Conservation (phyloP, 2,113 vertebrate species). For the Callaeas wilsoni region DNA sequence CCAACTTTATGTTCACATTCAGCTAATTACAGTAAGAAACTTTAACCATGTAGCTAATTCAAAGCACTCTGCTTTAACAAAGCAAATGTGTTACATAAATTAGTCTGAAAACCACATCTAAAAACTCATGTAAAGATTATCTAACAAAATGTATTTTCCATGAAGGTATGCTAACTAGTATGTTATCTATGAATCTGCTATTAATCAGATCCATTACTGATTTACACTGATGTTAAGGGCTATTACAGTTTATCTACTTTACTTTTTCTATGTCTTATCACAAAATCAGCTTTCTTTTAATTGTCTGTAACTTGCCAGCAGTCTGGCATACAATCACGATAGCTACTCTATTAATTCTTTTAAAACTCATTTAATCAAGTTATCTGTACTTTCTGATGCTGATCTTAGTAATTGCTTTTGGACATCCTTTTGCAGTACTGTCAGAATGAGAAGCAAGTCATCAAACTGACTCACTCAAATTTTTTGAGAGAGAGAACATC, state of each 20-base stretch:
- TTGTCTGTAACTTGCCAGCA: neutral
- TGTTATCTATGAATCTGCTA: neutral
- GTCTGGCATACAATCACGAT: neutral
- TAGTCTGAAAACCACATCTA: neutral
- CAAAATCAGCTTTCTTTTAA: neutral
- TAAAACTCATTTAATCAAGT: neutral
- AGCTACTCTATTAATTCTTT: neutral
- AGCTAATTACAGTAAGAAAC: neutral
- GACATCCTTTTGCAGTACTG: neutral
- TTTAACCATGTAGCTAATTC: neutral
- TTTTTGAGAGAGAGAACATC: neutral
- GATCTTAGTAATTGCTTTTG: neutral
- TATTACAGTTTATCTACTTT: neutral
- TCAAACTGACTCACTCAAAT: neutral
- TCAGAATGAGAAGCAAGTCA: neutral
- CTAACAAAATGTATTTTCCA: neutral
- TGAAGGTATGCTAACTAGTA: neutral
- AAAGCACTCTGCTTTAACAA: conserved; percentile 8
- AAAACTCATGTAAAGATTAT: neutral
- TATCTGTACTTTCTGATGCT: neutral
- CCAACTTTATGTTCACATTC: neutral
- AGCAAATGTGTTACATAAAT: neutral
- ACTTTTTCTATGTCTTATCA: neutral
- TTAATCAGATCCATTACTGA: neutral
- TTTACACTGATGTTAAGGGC: neutral